Evolutionary conservation across 1,140 invertebrate genomes (phyloP).

Genomic region (Ladona fulva): DNA sequence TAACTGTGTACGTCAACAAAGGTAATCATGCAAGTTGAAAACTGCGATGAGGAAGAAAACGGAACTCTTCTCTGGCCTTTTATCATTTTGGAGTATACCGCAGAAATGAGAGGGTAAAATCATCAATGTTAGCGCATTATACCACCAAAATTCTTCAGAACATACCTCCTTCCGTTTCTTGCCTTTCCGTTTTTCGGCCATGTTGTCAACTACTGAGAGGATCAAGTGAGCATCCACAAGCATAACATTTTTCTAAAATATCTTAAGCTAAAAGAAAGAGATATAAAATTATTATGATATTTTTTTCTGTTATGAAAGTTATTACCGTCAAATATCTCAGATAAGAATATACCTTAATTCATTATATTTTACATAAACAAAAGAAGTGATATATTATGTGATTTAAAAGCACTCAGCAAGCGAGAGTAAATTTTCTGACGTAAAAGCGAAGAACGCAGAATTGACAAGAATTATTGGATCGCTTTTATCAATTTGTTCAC

Average conservation of each 20-base stretch:
- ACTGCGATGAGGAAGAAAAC: no score
- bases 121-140: not conserved
- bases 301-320: not conserved
- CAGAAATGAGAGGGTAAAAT: not conserved
- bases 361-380: not conserved
- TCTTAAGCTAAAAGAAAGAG: not conserved
- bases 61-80: no score
- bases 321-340: not conserved
- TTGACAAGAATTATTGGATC: no score
- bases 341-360: not conserved
- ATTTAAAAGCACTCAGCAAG: no score
- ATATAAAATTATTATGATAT: not conserved
- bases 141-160: not conserved
- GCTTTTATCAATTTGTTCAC: no score
- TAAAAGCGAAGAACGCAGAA: no score
- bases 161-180: constrained; percentile 26
- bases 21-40: not conserved
- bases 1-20: not conserved
- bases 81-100: no score
- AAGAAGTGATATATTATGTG: not conserved
- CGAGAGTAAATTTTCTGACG: no score
- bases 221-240: not conserved
- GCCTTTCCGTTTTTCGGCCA: constrained; percentile 67
- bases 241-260: not conserved
- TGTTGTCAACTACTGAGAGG: constrained; percentile 33